Conservation (phyloP, 1,140 invertebrate genomes). For the Drosophila aff. region DNA sequence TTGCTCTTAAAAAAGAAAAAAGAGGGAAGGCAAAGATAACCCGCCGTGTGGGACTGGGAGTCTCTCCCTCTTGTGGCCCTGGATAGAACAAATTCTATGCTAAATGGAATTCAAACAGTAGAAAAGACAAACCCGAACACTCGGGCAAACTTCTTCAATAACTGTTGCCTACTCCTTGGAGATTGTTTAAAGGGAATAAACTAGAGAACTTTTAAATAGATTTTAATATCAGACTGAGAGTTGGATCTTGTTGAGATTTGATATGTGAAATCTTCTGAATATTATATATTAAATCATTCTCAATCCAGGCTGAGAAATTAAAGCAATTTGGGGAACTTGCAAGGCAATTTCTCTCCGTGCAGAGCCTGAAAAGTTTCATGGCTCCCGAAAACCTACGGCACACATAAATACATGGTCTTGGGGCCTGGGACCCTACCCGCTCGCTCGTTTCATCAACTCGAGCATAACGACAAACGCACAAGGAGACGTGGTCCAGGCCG, state of each 20-base stretch:
- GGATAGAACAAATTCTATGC: slow-evolving; percentile 38
- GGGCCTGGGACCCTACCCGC: slow-evolving; percentile 13
- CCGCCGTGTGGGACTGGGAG: slow-evolving; percentile 20
- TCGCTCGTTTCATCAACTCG: slow-evolving; percentile 59
- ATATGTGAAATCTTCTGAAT: no score
- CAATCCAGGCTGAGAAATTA: no score
- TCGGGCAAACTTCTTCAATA: neutral
- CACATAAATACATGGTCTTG: slow-evolving; percentile 64
- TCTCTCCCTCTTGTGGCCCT: neutral
- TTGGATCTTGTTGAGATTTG: neutral
- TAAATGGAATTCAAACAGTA: slow-evolving; percentile 43
- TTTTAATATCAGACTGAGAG: neutral
- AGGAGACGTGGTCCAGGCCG: slow-evolving; percentile 9
- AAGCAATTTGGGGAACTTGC: no score
- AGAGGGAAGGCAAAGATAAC: slow-evolving; percentile 42
- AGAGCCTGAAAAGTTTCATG: slow-evolving; percentile 41
- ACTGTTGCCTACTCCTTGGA: neutral
- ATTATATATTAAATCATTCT: no score
- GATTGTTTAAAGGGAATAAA: neutral
- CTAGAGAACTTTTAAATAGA: neutral
- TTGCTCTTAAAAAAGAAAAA: slow-evolving; percentile 66
- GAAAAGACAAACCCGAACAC: neutral
- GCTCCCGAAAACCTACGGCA: slow-evolving; percentile 42
- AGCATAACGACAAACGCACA: slow-evolving; percentile 50
- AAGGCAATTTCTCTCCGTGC: slow-evolving; percentile 14